Conservation (phyloP, 2,113 vertebrate species). For the Perccottus glenii region DNA sequence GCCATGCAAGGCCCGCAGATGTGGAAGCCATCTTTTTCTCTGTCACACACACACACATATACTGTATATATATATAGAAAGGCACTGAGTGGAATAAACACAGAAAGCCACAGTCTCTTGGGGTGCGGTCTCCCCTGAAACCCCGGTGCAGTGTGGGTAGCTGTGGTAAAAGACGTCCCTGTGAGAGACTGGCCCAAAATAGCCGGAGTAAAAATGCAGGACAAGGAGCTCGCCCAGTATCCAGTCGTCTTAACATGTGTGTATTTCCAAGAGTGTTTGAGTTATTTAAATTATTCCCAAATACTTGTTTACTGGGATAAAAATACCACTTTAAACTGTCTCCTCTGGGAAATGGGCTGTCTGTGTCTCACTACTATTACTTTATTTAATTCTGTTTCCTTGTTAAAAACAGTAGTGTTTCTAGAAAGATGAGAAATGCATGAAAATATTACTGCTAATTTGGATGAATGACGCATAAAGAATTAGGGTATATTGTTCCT, state of each 20-base stretch:
- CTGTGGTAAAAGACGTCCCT: constrained; percentile 79
- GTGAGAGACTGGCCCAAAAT: constrained; percentile 76
- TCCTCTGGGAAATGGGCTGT: constrained; percentile 13
- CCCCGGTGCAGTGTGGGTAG: constrained; percentile 78
- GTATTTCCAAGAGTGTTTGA: constrained; percentile 19
- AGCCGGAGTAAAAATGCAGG: constrained; percentile 73
- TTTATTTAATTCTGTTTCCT: background rate
- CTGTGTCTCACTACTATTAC: constrained; percentile 4
- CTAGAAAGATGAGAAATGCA: too few relatives aligned
- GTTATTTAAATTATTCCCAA: constrained; percentile 51
- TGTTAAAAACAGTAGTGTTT: background rate
- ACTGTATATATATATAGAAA: constrained; percentile 34
- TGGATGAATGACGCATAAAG: too few relatives aligned
- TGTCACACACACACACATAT: constrained; percentile 25
- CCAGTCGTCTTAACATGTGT: constrained; percentile 25
- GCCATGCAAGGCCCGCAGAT: constrained; percentile 61
- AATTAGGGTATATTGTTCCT: too few relatives aligned
- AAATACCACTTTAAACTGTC: constrained; percentile 35
- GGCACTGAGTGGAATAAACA: constrained; percentile 60
- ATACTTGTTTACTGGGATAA: constrained; percentile 52
- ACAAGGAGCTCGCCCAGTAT: constrained; percentile 50
- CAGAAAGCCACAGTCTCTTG: constrained; percentile 66
- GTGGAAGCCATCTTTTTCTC: constrained; percentile 66
- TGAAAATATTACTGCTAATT: too few relatives aligned
- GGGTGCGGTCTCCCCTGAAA: constrained; percentile 66